Evolutionary conservation across 2,888 invertebrate genomes (phyloP).

Genomic region (Macaria liturata): DNA sequence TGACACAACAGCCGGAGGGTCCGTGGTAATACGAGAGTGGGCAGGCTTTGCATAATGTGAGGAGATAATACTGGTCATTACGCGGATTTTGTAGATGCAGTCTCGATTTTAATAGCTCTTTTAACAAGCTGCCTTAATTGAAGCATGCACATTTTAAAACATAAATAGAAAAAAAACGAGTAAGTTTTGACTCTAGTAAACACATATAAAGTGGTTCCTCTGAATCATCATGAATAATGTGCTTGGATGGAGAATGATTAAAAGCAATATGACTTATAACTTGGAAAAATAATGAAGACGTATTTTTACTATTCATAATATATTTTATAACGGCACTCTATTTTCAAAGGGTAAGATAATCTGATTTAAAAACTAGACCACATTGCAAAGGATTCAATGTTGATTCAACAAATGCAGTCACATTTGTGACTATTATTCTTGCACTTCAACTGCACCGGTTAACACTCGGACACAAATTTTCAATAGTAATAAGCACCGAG

Average conservation of each 20-base stretch:
- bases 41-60: conserved; percentile 56
- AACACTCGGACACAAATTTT: conserved; percentile 47
- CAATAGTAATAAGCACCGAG: conserved; percentile 10
- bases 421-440: conserved; percentile 69
- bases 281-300: no score
- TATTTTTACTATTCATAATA: no score
- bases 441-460: conserved; percentile 67
- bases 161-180: no score
- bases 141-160: no score
- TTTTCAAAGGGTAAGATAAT: conserved; percentile 7
- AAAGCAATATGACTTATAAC: no score
- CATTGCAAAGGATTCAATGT: conserved; percentile 54
- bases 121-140: neutral
- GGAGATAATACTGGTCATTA: conserved; percentile 12
- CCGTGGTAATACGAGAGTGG: conserved; percentile 42
- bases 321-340: neutral
- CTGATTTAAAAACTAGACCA: conserved; percentile 28
- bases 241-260: no score
- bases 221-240: no score
- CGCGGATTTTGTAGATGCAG: neutral
- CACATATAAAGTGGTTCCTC: no score
- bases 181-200: no score
- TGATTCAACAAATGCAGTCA: conserved; percentile 70
- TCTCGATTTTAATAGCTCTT: neutral
- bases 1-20: conserved; percentile 48